These are phyloP conservation scores for Physella acuta DNA, from an alignment of 1,140 invertebrate genomes.

Conservation along the genomic window DNA sequence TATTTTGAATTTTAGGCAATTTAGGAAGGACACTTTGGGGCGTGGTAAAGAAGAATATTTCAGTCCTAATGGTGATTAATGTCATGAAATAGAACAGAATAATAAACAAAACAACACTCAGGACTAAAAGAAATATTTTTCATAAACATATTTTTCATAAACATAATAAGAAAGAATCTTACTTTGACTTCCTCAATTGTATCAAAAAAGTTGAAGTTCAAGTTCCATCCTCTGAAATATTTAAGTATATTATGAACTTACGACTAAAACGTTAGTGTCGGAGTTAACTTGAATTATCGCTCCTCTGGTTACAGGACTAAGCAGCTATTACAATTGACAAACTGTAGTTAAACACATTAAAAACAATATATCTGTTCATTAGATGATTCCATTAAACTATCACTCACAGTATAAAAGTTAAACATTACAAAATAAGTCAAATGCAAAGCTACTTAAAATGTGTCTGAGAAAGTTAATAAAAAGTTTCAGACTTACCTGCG, in stretches of 20 bases:
- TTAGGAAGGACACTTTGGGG: no score
- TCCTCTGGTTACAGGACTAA: neutral
- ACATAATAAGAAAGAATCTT: slow-evolving; percentile 11
- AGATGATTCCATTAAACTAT: neutral
- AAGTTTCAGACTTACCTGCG: slow-evolving; percentile 28
- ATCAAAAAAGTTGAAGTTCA: slow-evolving; percentile 46
- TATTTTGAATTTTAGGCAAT: no score
- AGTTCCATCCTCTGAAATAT: slow-evolving; percentile 45
- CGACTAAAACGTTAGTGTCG: no score
- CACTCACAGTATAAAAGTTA: no score
- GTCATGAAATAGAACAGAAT: neutral
- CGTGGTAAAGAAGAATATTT: no score
- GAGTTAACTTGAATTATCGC: neutral
- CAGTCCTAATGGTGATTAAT: no score
- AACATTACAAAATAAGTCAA: neutral
- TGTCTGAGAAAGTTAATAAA: slow-evolving; percentile 7
- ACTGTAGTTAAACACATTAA: neutral
- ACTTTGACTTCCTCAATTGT: slow-evolving; percentile 37
- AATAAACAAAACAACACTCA: neutral
- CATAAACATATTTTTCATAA: neutral
- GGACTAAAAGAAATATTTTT: neutral
- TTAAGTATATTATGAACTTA: no score
- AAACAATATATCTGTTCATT: neutral
- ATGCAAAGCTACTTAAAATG: slow-evolving; percentile 28
- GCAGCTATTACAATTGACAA: neutral